Evolutionary conservation across 2,113 vertebrate genomes (phyloP).

Genomic region (Notothenia rossii): DNA sequence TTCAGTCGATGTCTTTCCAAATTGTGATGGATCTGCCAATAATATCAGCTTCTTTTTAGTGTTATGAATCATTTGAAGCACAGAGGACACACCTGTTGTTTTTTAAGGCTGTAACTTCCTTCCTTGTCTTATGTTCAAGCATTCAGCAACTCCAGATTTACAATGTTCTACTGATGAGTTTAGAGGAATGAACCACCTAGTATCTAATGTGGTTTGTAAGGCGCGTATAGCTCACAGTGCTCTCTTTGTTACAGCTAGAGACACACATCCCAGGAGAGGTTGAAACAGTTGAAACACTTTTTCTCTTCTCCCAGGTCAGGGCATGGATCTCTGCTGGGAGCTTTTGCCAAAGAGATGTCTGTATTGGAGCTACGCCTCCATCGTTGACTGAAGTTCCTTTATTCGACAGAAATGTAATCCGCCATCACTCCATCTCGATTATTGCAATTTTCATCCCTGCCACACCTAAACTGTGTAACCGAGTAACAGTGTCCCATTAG

Average conservation of each 20-base stretch:
- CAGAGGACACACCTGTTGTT: conserved; percentile 23
- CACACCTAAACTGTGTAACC: not conserved
- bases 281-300: conserved; percentile 40
- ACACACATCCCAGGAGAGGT: conserved; percentile 27
- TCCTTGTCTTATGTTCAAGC: not conserved
- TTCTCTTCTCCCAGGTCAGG: conserved; percentile 40
- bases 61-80: conserved; percentile 14
- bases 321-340: conserved; percentile 21
- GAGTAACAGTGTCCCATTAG: not conserved
- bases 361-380: conserved; percentile 30
- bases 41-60: conserved; percentile 9
- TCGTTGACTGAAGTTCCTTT: conserved; percentile 23
- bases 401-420: conserved; percentile 24
- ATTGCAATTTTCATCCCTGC: conserved; percentile 4
- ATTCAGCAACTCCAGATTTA: not conserved
- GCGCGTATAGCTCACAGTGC: conserved; percentile 36
- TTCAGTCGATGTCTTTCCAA: not conserved
- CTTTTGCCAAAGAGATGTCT: conserved; percentile 64
- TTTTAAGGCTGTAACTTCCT: conserved; percentile 13
- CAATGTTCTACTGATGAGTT: conserved; percentile 1
- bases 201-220: conserved; percentile 16
- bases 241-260: conserved; percentile 48
- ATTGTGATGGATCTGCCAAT: conserved; percentile 32
- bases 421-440: not conserved
- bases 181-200: not conserved